These are phyloP conservation scores for Icerya purchasi DNA, from an alignment of 2,888 invertebrate genomes.

Conservation along the genomic window DNA sequence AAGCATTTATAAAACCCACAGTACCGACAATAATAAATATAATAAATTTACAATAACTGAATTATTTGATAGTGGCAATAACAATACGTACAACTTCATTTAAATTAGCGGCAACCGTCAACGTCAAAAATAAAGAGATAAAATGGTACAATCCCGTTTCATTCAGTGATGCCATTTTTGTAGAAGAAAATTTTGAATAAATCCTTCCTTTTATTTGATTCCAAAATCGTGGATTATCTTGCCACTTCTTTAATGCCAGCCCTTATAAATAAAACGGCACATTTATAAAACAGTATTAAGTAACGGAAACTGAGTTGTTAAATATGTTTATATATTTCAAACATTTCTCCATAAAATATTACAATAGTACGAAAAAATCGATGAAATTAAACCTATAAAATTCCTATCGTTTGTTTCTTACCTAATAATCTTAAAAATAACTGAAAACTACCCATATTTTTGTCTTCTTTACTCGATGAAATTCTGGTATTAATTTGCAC, in stretches of 20 bases:
- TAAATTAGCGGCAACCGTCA: constrained; percentile 27
- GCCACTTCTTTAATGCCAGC: constrained; percentile 19
- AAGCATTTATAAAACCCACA: no score
- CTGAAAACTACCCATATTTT: constrained; percentile 18
- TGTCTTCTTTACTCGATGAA: constrained; percentile 9
- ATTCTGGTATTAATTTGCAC: constrained; percentile 16
- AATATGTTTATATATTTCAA: not conserved
- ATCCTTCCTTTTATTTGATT: constrained; percentile 34
- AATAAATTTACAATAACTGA: no score
- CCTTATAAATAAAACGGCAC: not conserved
- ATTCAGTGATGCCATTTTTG: constrained; percentile 32
- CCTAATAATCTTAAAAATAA: constrained; percentile 30
- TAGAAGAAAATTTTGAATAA: constrained; percentile 35
- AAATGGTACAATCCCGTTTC: constrained; percentile 35
- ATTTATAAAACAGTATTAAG: not conserved
- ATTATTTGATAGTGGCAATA: no score
- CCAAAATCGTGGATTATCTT: constrained; percentile 25
- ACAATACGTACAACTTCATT: constrained; percentile 28
- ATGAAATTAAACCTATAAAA: no score
- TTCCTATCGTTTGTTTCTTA: no score
- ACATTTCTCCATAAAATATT: constrained; percentile 1
- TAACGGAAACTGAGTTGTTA: not conserved
- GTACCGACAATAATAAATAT: no score
- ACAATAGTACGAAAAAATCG: no score
- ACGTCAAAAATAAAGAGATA: constrained; percentile 27